phyloP scores from a whole-genome alignment of 2,888 invertebrate species.

The Arrhopalites spinosus region DNA sequence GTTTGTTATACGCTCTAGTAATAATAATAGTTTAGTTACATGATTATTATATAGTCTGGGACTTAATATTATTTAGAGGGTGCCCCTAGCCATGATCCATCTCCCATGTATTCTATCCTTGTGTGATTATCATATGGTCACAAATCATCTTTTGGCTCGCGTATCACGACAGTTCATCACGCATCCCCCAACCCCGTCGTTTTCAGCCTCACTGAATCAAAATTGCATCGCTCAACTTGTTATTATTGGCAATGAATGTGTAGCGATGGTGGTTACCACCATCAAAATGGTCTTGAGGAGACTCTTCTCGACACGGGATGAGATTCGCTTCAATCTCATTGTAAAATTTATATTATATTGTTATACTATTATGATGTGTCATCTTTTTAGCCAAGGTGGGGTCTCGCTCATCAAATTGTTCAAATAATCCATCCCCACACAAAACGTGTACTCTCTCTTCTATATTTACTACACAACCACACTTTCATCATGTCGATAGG shows the following conservation, averaged over 20 bases:
- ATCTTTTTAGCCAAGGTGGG: slow-evolving; percentile 20
- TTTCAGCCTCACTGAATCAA: slow-evolving; percentile 22
- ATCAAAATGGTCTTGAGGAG: no score
- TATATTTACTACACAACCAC: slow-evolving; percentile 16
- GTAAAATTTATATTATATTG: no score
- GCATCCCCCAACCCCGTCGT: slow-evolving; percentile 14
- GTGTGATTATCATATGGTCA: slow-evolving; percentile 33
- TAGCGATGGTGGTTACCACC: neutral
- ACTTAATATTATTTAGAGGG: no score
- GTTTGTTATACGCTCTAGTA: no score
- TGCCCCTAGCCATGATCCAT: no score
- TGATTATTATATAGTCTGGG: no score
- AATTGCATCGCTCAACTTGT: slow-evolving; percentile 20
- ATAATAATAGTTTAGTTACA: no score
- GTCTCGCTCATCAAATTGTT: slow-evolving; percentile 25
- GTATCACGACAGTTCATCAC: slow-evolving; percentile 39
- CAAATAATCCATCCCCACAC: slow-evolving; percentile 11
- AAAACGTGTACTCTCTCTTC: slow-evolving; percentile 15
- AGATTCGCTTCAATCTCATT: no score
- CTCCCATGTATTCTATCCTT: neutral
- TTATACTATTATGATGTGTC: slow-evolving; percentile 7
- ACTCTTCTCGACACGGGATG: no score
- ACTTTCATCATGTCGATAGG: slow-evolving; percentile 5
- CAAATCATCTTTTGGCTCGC: slow-evolving; percentile 36
- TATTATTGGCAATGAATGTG: slow-evolving; percentile 5